Evolutionary conservation across 2,113 vertebrate species (phyloP), one percentile per base, ranked within the genome.

Genomic region (Hystrix brachyura): DNA sequence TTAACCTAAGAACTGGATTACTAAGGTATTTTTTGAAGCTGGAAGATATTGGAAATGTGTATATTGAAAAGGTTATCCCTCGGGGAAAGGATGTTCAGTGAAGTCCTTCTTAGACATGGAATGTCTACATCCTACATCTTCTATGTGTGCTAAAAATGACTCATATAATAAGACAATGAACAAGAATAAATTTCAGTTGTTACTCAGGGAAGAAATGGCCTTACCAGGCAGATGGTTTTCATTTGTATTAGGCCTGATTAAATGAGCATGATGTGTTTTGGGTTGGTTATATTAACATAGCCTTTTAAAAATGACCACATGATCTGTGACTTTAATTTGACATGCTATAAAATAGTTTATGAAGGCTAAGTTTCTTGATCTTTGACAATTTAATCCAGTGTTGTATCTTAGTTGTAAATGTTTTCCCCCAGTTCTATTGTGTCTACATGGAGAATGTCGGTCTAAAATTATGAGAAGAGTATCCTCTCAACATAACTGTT

Each of bases 401-500:
- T 15, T 74, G 0, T 59, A 27, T 10, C 14, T 96, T 83, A 85
- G 51, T 51, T 57, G 0, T 64, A 46, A 87, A 53, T 62, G 34
- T 15, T 93, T 65, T 86, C 18, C 17, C n/a, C 76, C 48, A 38
- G 1, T 3, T 18, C 18, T 29, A 32, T 29, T 92, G 57, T 72
- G 34, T 25, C 19, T 90, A 64, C 11, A 74, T 93, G 72, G 60
- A 25, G 15, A 48, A 88, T 64, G 27, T 38, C 13, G 19, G 18
- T 4, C 3, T 74, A 29, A 59, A 25, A 18, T 32, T 32, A 14
- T 76, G 34, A 19, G 21, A 0, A 84, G 2, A 94, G 8, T 23
- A 19, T 0, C 3, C 3, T 80, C 2, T 48, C 1, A 9, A 17
- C 27, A 18, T 1, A 62, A 10, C 19, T 27, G 13, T 25, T 67